Percentiles rank a stretch among this genome's conserved stretches.
Evolutionary conservation across 2,797 vertebrate genomes (phyloP).

Genomic region (Zenarchopterus dispar): DNA sequence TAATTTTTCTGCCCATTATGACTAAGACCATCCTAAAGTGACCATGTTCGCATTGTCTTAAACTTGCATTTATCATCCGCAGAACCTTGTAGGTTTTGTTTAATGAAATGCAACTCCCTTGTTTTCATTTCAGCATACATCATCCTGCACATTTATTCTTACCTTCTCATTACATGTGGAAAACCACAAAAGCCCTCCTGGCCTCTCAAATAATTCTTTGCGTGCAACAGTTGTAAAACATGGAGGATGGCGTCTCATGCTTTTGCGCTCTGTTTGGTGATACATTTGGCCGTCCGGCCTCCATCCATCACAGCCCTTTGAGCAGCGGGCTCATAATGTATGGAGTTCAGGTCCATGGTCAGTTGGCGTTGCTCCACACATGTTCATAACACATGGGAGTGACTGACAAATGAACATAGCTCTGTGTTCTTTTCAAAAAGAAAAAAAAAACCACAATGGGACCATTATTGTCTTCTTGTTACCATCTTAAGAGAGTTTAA

Average conservation of each 20-base stretch:
- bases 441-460: constrained; percentile 37
- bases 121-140: constrained; percentile 32
- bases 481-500: constrained; percentile 18
- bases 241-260: constrained; percentile 11
- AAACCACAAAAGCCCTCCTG: constrained; percentile 24
- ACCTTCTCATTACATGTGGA: constrained; percentile 29
- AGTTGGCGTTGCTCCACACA: constrained; percentile 33
- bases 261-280: constrained; percentile 36
- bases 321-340: constrained; percentile 45
- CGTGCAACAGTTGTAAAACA: constrained; percentile 33
- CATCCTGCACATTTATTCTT: constrained; percentile 16
- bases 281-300: constrained; percentile 41
- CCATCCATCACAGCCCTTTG: constrained; percentile 41
- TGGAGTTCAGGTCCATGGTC: constrained; percentile 44
- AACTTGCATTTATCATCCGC: constrained; percentile 5
- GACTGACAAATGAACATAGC: constrained; percentile 45
- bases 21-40: constrained; percentile 5
- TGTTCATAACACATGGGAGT: constrained; percentile 48
- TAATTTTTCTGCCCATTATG: constrained; percentile 5
- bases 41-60: neutral
- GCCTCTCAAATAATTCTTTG: constrained; percentile 25
- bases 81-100: constrained; percentile 1
- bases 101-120: neutral
- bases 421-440: constrained; percentile 38
- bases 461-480: constrained; percentile 26